A percentile compares a stretch with the other conserved stretches of the same genome.
Evolutionary conservation across 2,888 invertebrate genomes (phyloP).

Genomic region (Podotricha telesiphe): DNA sequence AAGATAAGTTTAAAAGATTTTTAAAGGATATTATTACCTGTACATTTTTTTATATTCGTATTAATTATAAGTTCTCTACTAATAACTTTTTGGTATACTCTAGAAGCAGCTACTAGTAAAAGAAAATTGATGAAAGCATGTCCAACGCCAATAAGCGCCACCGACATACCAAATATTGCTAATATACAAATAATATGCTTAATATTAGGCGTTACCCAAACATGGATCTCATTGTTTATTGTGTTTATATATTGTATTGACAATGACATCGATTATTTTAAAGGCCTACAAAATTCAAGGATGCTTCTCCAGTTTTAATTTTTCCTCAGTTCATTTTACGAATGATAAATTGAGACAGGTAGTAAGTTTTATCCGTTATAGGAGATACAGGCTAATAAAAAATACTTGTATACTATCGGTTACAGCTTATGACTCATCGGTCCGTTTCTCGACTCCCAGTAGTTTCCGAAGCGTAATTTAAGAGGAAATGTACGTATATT

Average conservation of each 20-base stretch:
- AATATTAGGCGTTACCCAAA: slow-evolving; percentile 44
- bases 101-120: background rate
- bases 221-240: slow-evolving; percentile 55
- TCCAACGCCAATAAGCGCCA: slow-evolving; percentile 21
- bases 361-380: slow-evolving; percentile 30
- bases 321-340: slow-evolving; percentile 36
- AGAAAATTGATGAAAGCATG: slow-evolving; percentile 1
- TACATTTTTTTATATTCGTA: too few species aligned
- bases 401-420: slow-evolving; percentile 28
- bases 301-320: slow-evolving; percentile 40
- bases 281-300: slow-evolving; percentile 39
- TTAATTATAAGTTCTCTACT: too few species aligned
- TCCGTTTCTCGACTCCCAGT: slow-evolving; percentile 24
- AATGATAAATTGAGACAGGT: slow-evolving; percentile 29
- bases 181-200: slow-evolving; percentile 27
- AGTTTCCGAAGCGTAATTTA: slow-evolving; percentile 15
- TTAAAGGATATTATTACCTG: too few species aligned
- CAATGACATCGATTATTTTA: slow-evolving; percentile 53
- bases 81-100: too few species aligned
- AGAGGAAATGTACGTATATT: slow-evolving; percentile 3
- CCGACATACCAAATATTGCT: slow-evolving; percentile 7
- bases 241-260: slow-evolving; percentile 51
- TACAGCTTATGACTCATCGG: slow-evolving; percentile 33
- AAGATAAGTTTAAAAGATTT: background rate
- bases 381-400: slow-evolving; percentile 34